These are phyloP conservation scores for Tiaroga cobitis DNA, from an alignment of 2,797 vertebrate species.

Conservation along the genomic window DNA sequence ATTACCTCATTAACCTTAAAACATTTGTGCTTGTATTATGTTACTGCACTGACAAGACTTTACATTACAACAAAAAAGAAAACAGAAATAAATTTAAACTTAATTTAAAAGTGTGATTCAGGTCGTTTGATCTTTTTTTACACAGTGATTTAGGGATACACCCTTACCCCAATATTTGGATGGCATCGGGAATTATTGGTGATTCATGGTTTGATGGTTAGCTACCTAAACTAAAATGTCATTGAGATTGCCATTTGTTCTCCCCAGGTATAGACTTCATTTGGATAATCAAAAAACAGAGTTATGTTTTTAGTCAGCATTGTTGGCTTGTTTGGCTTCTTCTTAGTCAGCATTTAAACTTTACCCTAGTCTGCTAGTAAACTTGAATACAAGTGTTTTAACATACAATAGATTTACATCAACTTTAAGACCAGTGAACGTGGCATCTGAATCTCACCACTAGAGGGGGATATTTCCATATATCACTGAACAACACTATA, in stretches of 20 bases:
- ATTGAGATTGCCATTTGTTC: background rate
- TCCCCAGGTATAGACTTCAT: background rate
- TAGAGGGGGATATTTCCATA: slow-evolving; percentile 22
- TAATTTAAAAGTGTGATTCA: background rate
- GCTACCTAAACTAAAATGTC: background rate
- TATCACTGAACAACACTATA: background rate
- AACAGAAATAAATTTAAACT: background rate
- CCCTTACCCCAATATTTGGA: background rate
- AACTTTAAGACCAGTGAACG: background rate
- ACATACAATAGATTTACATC: background rate
- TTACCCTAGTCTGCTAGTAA: background rate
- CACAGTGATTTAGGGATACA: background rate
- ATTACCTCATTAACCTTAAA: background rate
- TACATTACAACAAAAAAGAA: background rate
- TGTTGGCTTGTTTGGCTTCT: too few relatives aligned
- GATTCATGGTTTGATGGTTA: slow-evolving; percentile 3
- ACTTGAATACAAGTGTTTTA: background rate
- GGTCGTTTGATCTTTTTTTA: background rate
- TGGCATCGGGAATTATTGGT: background rate
- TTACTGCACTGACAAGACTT: background rate
- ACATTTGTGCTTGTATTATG: background rate
- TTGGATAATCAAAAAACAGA: background rate
- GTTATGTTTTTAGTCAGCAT: background rate
- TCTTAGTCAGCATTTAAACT: background rate
- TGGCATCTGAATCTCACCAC: background rate